Evolutionary conservation across 1,140 invertebrate species (phyloP).

Genomic region (Anagrus nilaparvatae): DNA sequence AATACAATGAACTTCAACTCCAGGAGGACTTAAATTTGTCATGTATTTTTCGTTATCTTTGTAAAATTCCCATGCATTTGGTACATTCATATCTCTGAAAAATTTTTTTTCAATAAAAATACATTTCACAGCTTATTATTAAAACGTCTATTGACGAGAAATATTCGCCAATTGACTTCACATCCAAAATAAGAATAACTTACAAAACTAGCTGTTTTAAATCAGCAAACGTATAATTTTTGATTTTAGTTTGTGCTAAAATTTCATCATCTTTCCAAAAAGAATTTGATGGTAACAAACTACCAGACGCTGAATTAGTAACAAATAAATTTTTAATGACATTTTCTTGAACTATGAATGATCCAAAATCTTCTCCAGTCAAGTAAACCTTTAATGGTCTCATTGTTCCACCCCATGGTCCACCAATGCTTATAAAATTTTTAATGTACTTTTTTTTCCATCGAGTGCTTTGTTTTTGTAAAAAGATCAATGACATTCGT

Average conservation of each 20-base stretch:
- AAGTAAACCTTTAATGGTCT: conserved; percentile 90
- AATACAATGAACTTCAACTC: conserved; percentile 80
- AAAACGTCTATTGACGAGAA: no score
- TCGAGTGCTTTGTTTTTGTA: conserved; percentile 61
- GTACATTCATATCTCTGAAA: conserved; percentile 65
- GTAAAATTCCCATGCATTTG: conserved; percentile 78
- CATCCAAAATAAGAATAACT: no score
- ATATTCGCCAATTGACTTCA: no score
- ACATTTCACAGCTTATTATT: conserved; percentile 51
- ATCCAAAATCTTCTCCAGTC: no score
- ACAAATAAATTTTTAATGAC: no score
- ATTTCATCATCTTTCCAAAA: conserved; percentile 82
- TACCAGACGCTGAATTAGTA: no score
- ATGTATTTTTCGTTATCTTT: conserved; percentile 68
- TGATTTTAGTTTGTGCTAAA: conserved; percentile 60
- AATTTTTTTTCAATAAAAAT: conserved; percentile 3
- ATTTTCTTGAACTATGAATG: no score
- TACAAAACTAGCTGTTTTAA: no score
- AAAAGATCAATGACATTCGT: conserved; percentile 74
- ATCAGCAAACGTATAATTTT: conserved; percentile 79
- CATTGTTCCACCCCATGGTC: conserved; percentile 85
- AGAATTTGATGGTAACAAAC: conserved; percentile 75
- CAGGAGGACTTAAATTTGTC: conserved; percentile 64
- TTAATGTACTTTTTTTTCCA: conserved; percentile 94
- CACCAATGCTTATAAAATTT: conserved; percentile 71